Conservation (phyloP, 2,888 invertebrate species). For the Ennomos quercinarius region DNA sequence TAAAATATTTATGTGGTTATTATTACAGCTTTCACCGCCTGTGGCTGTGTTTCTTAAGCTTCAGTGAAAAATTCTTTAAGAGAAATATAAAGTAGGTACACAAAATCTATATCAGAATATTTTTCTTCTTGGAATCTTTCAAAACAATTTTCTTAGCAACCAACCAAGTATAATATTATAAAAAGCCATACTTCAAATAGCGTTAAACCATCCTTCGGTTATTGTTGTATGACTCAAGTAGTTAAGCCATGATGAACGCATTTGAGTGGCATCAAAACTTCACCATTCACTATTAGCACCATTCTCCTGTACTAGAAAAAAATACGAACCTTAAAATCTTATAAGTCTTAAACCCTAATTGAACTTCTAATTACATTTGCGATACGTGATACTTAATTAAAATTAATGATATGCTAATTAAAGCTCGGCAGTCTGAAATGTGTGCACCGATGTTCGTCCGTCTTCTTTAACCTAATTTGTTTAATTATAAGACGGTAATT, state of each 20-base stretch:
- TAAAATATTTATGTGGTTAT: conserved; percentile 5
- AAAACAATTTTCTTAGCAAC: no score
- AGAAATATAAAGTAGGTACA: no score
- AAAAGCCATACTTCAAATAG: no score
- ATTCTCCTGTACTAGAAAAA: no score
- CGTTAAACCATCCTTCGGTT: no score
- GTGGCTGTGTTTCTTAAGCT: conserved; percentile 9
- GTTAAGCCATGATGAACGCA: no score
- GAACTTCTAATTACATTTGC: background rate
- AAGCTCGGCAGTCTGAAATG: conserved; percentile 6
- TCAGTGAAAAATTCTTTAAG: background rate
- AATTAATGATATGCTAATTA: conserved; percentile 5
- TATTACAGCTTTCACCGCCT: conserved; percentile 9
- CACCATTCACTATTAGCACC: no score
- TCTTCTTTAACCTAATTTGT: conserved; percentile 24
- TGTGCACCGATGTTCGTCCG: conserved; percentile 8
- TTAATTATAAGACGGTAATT: conserved; percentile 37
- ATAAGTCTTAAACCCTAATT: background rate
- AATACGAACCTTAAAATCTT: background rate
- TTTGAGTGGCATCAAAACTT: no score
- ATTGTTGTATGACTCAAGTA: no score
- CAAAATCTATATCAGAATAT: no score
- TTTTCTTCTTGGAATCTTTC: no score
- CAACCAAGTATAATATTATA: no score
- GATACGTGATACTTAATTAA: background rate